Evolutionary conservation across 2,888 invertebrate species (phyloP).

Genomic region (Platycnemis pennipes): DNA sequence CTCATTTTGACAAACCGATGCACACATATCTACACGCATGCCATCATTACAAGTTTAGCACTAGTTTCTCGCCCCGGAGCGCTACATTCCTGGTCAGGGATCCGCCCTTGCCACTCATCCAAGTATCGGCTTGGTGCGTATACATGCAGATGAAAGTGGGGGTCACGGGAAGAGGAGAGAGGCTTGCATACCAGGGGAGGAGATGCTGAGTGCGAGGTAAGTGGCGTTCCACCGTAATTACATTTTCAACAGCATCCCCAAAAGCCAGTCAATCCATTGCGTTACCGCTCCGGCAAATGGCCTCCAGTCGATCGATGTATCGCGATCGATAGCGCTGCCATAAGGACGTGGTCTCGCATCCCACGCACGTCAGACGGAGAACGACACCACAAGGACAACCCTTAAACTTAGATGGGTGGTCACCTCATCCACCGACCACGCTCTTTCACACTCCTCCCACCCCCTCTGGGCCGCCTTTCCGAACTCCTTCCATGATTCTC

Average conservation of each 20-base stretch:
- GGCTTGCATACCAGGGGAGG: neutral
- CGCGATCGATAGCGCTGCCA: conserved; percentile 20
- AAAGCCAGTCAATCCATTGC: neutral
- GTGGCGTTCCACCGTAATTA: conserved; percentile 28
- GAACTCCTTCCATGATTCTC: too few species aligned
- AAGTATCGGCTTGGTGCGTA: too few species aligned
- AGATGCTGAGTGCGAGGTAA: neutral
- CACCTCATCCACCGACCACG: too few species aligned
- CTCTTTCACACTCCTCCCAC: neutral
- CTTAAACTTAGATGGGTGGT: neutral
- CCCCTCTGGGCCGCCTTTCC: too few species aligned
- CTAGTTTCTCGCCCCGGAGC: too few species aligned
- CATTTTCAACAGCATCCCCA: neutral
- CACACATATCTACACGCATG: too few species aligned
- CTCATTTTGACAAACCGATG: too few species aligned
- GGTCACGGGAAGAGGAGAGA: neutral
- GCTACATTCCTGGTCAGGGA: too few species aligned
- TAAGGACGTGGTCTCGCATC: neutral
- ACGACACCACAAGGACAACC: conserved; percentile 28
- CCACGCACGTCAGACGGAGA: neutral
- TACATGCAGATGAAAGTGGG: too few species aligned
- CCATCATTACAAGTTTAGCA: too few species aligned
- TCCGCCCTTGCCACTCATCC: too few species aligned
- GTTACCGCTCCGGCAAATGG: neutral
- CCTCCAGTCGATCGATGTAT: too few species aligned